Evolutionary conservation across 2,113 vertebrate species (phyloP).

Genomic region (Carlito syrichta): DNA sequence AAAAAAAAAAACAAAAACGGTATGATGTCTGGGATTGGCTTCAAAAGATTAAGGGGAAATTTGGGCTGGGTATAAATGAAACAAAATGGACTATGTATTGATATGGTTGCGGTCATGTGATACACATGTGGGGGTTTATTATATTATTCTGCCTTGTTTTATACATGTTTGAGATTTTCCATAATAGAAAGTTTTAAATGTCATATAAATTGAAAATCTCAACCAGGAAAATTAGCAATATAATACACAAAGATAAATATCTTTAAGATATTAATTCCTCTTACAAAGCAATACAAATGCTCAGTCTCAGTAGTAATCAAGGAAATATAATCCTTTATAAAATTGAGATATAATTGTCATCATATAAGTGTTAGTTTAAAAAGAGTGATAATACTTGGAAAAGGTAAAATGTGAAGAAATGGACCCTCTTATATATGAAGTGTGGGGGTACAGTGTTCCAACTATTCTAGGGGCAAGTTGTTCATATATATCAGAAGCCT

Average conservation of each 20-base stretch:
- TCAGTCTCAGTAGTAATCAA: not conserved
- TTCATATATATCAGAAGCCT: not conserved
- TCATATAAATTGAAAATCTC: not conserved
- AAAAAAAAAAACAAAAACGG: too few species aligned
- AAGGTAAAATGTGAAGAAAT: not conserved
- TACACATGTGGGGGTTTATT: not conserved
- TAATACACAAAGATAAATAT: not conserved
- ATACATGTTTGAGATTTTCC: not conserved
- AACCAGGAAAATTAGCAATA: constrained; percentile 1
- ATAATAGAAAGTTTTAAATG: not conserved
- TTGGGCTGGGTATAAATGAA: not conserved
- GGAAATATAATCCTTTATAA: not conserved
- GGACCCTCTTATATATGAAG: not conserved
- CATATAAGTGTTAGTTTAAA: too few species aligned
- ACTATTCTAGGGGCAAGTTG: not conserved
- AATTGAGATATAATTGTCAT: too few species aligned
- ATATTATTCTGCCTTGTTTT: not conserved
- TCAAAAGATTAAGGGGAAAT: not conserved
- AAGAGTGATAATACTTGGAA: not conserved
- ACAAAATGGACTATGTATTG: not conserved
- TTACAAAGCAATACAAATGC: constrained; percentile 3
- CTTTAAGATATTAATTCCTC: not conserved
- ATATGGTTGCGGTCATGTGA: not conserved
- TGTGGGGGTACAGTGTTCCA: not conserved
- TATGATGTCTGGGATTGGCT: constrained; percentile 14